Percentiles rank a stretch among this genome's conserved stretches.
Conservation (phyloP, 2,113 vertebrate species). For the Pleuronectes platessa region DNA sequence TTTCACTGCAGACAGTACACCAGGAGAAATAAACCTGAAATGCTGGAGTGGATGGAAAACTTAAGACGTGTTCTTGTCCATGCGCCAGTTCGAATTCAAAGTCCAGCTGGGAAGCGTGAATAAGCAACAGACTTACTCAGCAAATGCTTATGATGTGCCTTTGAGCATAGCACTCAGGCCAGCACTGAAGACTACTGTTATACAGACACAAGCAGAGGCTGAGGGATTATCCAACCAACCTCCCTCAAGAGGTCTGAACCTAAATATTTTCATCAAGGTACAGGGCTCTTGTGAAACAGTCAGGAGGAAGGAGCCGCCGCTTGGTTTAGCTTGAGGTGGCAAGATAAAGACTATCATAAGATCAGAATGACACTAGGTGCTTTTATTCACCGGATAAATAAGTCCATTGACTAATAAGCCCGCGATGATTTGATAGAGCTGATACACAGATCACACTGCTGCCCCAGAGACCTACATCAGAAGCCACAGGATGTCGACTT, state of each 20-base stretch:
- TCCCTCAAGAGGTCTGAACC: background rate
- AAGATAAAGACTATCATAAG: slow-evolving; percentile 72
- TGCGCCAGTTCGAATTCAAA: background rate
- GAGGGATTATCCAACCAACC: background rate
- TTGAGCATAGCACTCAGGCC: background rate
- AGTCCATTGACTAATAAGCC: slow-evolving; percentile 55
- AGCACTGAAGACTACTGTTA: too few relatives aligned
- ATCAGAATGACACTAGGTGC: slow-evolving; percentile 58
- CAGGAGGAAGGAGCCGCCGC: slow-evolving; percentile 44
- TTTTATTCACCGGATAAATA: slow-evolving; percentile 69
- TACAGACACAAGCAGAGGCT: background rate
- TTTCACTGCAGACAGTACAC: background rate
- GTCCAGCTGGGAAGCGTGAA: slow-evolving; percentile 12
- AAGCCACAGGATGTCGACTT: slow-evolving; percentile 22
- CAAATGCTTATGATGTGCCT: background rate
- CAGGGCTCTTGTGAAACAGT: slow-evolving; percentile 39
- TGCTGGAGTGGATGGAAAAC: background rate
- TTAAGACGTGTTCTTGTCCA: background rate
- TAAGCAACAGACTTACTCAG: background rate
- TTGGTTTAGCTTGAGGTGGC: slow-evolving; percentile 67
- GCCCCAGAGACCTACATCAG: slow-evolving; percentile 11
- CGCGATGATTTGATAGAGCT: slow-evolving; percentile 28
- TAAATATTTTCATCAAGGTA: slow-evolving; percentile 45
- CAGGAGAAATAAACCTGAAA: slow-evolving; percentile 9
- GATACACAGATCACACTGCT: slow-evolving; percentile 21